Base-by-base conservation (phyloP, 1,140 invertebrate species). In the Cyphomyrmex costatus region DNA sequence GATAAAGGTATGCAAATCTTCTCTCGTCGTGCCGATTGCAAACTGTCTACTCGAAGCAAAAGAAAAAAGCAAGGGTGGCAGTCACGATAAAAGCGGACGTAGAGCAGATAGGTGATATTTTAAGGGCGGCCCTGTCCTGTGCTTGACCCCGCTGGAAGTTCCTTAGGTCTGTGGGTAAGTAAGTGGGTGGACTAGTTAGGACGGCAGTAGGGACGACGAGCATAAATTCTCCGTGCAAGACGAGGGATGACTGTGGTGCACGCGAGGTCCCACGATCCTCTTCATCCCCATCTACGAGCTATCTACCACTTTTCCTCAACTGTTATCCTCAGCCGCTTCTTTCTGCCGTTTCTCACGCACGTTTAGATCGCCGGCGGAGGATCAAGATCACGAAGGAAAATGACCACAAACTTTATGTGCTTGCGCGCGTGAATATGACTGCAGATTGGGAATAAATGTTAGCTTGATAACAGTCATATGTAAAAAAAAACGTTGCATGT, bases 171-270 rank as follows among this genome's bases (percentile, higher is more conserved):
- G 92, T 92, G 91, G 90, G 89, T 93, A 94, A 94, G 94, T 94
- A 94, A 94, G 93, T 94, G 94, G 94, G 92, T 93, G 93, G 94
- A 94, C 94, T 94, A 94, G 94, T 95, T 94, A 93, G 93, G 91
- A 94, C 91, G 91, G 91, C 87, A 73, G 86, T 91, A 94, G 93
- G 94, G 94, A 94, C 94, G 93, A 93, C 91, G 92, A 90, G 92
- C 92, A 95, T 95, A 95, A 95, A 95, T 95, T 94, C 91, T 95
- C 61, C 93, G 77, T 84, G 79, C 33, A 78, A 91, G 90, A 92
- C 94, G 94, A 95, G 94, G 94, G 95, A 95, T 95, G 93, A 94
- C 93, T 92, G 76, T 66, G 86, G 71, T 91, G 93, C 94, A 95
- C 93, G 93, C 93, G 83, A 94, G 86, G 90, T 92, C 90, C 86